Conservation (phyloP, 1,140 invertebrate genomes). For the Camponotus floridanus region DNA sequence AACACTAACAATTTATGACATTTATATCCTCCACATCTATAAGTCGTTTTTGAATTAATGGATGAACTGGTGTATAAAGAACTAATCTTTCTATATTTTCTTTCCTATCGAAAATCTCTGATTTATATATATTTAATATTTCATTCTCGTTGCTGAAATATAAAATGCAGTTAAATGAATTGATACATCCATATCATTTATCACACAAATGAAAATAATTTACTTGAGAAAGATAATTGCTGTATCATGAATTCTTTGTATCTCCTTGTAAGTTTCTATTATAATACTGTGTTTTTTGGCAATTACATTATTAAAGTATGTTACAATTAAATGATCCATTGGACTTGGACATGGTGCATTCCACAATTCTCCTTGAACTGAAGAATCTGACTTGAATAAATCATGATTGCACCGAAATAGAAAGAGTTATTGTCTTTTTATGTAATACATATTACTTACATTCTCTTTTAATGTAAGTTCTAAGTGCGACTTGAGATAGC, state of each 20-base stretch:
- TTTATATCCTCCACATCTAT: constrained; percentile 72
- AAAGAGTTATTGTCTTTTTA: not conserved
- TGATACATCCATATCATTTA: constrained; percentile 15
- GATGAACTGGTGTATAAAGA: constrained; percentile 53
- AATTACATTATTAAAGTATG: constrained; percentile 54
- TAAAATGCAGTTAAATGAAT: constrained; percentile 24
- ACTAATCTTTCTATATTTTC: constrained; percentile 63
- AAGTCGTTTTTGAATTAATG: constrained; percentile 67
- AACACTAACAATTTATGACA: constrained; percentile 73
- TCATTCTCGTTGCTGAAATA: constrained; percentile 56
- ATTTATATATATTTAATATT: constrained; percentile 8
- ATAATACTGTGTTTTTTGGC: constrained; percentile 36
- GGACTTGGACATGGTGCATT: constrained; percentile 13
- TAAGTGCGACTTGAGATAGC: constrained; percentile 75
- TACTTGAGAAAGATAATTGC: constrained; percentile 49
- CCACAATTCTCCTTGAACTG: constrained; percentile 48
- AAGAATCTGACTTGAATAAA: not conserved
- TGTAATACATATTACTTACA: constrained; percentile 50
- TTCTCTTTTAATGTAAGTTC: constrained; percentile 68
- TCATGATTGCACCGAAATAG: not conserved
- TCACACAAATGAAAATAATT: constrained; percentile 7
- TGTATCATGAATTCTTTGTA: constrained; percentile 48
- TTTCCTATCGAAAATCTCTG: constrained; percentile 71
- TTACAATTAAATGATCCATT: constrained; percentile 10
- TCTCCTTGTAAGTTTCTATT: constrained; percentile 6